phyloP scores from a whole-genome alignment of 1,140 invertebrate genomes.

The Spodoptera litura region DNA sequence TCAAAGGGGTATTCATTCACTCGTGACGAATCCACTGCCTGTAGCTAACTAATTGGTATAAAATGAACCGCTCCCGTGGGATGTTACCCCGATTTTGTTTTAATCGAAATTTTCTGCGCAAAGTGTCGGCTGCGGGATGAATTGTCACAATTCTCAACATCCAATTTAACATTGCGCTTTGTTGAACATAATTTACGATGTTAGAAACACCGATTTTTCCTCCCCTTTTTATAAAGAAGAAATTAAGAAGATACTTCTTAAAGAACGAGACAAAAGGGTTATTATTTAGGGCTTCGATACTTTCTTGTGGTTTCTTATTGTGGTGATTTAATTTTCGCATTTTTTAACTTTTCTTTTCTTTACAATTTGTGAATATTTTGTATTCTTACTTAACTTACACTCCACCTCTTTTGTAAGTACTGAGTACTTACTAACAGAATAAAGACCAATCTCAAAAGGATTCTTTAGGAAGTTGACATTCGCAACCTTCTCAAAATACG shows the following conservation, averaged over 20 bases:
- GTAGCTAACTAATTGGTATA: constrained; percentile 84
- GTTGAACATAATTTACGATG: constrained; percentile 48
- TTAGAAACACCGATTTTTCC: not conserved
- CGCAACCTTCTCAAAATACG: too few relatives aligned
- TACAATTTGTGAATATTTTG: not conserved
- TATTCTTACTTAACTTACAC: not conserved
- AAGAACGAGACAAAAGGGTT: constrained; percentile 37
- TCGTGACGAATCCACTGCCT: constrained; percentile 79
- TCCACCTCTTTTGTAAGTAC: too few relatives aligned
- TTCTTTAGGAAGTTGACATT: too few relatives aligned
- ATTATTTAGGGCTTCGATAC: not conserved
- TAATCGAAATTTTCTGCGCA: constrained; percentile 72
- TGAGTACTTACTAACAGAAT: too few relatives aligned
- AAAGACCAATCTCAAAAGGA: too few relatives aligned
- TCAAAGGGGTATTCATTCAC: constrained; percentile 80
- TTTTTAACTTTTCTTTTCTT: not conserved
- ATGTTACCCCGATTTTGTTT: constrained; percentile 78
- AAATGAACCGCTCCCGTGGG: constrained; percentile 78
- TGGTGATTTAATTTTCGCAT: constrained; percentile 13
- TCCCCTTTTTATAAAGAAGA: not conserved
- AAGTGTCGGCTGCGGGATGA: constrained; percentile 47
- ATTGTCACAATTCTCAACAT: constrained; percentile 56
- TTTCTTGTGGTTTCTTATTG: constrained; percentile 51
- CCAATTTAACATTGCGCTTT: constrained; percentile 49
- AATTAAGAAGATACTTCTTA: constrained; percentile 1